Base-by-base conservation (phyloP, 1,140 invertebrate species). In the Samia ricini region DNA sequence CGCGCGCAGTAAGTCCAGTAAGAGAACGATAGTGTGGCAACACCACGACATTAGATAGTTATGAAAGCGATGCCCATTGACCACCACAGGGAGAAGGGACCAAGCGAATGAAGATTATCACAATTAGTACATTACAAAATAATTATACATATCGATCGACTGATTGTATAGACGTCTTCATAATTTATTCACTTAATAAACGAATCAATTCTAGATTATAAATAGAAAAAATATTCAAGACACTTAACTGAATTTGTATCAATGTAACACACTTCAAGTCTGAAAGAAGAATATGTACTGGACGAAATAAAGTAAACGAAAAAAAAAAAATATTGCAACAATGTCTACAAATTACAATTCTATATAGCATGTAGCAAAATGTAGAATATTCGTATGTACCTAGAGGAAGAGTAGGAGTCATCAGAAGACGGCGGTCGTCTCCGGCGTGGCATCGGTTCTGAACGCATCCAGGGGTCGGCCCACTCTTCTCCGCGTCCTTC, bases 391-490 rank as follows among this genome's bases (percentile, higher is more conserved):
- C 6, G 26, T 8, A 50, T 24, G 62, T 90, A 95, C 94, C 94
- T 95, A 56, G 94, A 94, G 1, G 94, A 94, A 4, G 94, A 94
- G 77, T 95, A 95, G 5, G 94, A 94, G 56, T 95, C 95, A 49
- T 95, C 94, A 15, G 95, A 96, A 55, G 95, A 96, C 60, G 95
- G 95, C 19, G 91, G 91, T 22, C 83, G 83, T 36, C 91, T 86
- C 10, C 91, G 75, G 5, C 91, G 75, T 42, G 66, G 88, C 68
- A 56, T 88, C 61, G 79, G 78, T 62, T 64, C 91, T 61, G 91
- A 86, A 26, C 93, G 83, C 95, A 97, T 97, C 97, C 97, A 98
- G 1, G 97, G 97, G 91, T 98, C 97, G 21, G 95, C 95, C 97
- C 97, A 98, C 78, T 97, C 96, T 79, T 98, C 97, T 5, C 93